Evolutionary conservation across 2,888 invertebrate species (phyloP).

Genomic region (Pachycephus smyrnensis): DNA sequence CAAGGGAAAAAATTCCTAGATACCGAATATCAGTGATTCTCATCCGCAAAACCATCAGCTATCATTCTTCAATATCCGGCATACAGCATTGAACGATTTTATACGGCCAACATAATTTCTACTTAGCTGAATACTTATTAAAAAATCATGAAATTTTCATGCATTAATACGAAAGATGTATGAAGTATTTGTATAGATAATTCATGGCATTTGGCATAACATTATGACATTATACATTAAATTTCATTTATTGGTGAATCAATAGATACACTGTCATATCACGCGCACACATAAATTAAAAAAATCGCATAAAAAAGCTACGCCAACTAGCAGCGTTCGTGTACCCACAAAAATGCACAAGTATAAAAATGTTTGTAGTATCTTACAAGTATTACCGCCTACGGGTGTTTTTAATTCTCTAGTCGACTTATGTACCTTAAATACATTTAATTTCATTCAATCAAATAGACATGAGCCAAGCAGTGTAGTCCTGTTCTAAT

Average conservation of each 20-base stretch:
- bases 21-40: not conserved
- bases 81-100: not conserved
- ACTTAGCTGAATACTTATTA: not conserved
- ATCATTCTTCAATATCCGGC: not conserved
- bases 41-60: not conserved
- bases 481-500: not conserved
- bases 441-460: not conserved
- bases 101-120: not conserved
- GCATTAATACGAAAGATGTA: not conserved
- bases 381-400: conserved; percentile 5
- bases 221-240: conserved; percentile 31
- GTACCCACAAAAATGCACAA: conserved; percentile 26
- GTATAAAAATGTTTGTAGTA: conserved; percentile 16
- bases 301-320: conserved; percentile 34
- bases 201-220: not conserved
- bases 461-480: not conserved
- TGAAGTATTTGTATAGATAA: not conserved
- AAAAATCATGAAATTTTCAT: not conserved
- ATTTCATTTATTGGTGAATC: conserved; percentile 37
- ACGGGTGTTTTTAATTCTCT: not conserved
- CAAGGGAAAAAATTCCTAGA: not conserved
- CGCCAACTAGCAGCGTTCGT: conserved; percentile 23
- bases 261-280: conserved; percentile 42
- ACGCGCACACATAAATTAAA: conserved; percentile 53
- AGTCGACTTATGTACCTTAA: not conserved